These are phyloP conservation scores for Pluvianellus socialis DNA, from an alignment of 2,113 vertebrate genomes.

Conservation along the genomic window DNA sequence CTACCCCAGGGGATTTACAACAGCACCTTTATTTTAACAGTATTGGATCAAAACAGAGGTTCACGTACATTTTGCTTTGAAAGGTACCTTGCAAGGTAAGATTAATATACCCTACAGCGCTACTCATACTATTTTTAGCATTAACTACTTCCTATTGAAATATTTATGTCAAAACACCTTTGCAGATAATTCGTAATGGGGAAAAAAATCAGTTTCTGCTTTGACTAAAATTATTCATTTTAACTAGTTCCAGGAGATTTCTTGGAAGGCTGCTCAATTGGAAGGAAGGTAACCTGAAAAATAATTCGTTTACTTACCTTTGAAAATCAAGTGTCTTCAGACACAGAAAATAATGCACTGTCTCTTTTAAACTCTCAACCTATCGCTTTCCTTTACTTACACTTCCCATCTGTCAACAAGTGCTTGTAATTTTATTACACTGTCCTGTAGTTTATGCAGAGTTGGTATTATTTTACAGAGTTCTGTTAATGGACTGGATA, in stretches of 20 bases:
- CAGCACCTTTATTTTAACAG: not conserved
- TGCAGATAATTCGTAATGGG: conserved; percentile 1
- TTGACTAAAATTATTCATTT: not conserved
- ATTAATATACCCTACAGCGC: conserved; percentile 42
- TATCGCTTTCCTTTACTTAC: conserved; percentile 69
- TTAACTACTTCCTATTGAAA: conserved; percentile 37
- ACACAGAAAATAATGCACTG: conserved; percentile 49
- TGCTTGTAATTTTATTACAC: conserved; percentile 82
- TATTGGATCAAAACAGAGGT: not conserved
- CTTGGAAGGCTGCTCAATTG: not conserved
- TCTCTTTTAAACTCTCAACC: conserved; percentile 71
- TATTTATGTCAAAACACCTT: conserved; percentile 47
- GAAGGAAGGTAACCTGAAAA: not conserved
- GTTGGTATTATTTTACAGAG: conserved; percentile 86
- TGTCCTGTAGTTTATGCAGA: conserved; percentile 80
- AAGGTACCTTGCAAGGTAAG: not conserved
- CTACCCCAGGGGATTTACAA: not conserved
- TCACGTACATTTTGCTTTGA: not conserved
- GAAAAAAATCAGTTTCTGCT: conserved; percentile 14
- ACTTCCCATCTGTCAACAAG: conserved; percentile 79
- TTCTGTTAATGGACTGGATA: conserved; percentile 87
- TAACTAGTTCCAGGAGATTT: not conserved
- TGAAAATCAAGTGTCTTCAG: not conserved
- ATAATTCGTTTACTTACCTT: not conserved
- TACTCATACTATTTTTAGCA: conserved; percentile 28